These are phyloP conservation scores for Coremacera marginata DNA, from an alignment of 2,888 invertebrate genomes.

Conservation along the genomic window DNA sequence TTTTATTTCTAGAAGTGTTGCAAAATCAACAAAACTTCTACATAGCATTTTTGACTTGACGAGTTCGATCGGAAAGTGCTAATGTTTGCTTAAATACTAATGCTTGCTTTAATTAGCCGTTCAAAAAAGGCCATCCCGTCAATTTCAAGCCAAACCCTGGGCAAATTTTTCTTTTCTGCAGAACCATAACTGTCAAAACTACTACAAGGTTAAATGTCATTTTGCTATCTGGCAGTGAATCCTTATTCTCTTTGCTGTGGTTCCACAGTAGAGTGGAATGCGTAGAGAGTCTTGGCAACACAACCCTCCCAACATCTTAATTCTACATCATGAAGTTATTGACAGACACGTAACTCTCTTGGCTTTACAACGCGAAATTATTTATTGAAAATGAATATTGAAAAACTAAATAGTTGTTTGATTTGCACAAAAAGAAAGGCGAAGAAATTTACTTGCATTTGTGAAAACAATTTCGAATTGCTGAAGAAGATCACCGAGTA, in stretches of 20 bases:
- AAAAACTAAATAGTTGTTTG: neutral
- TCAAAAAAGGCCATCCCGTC: too few relatives aligned
- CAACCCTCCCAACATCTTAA: neutral
- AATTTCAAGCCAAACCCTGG: too few relatives aligned
- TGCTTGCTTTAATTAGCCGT: too few relatives aligned
- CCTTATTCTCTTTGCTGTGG: neutral
- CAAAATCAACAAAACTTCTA: too few relatives aligned
- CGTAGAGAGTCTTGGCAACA: neutral
- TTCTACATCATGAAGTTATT: neutral
- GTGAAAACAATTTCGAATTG: neutral
- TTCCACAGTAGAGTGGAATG: neutral
- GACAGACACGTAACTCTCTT: neutral
- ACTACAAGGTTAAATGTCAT: too few relatives aligned
- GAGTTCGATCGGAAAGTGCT: too few relatives aligned
- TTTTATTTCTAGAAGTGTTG: too few relatives aligned
- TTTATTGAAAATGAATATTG: neutral
- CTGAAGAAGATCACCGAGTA: constrained; percentile 8
- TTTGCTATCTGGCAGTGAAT: too few relatives aligned
- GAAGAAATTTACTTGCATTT: neutral
- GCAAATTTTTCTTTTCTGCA: too few relatives aligned
- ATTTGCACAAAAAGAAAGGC: neutral
- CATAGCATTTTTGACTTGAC: too few relatives aligned
- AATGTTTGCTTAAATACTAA: too few relatives aligned
- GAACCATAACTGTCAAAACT: too few relatives aligned
- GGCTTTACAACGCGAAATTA: neutral